These are phyloP conservation scores for Eupithecia inturbata DNA, from an alignment of 2,888 invertebrate genomes.

Conservation along the genomic window DNA sequence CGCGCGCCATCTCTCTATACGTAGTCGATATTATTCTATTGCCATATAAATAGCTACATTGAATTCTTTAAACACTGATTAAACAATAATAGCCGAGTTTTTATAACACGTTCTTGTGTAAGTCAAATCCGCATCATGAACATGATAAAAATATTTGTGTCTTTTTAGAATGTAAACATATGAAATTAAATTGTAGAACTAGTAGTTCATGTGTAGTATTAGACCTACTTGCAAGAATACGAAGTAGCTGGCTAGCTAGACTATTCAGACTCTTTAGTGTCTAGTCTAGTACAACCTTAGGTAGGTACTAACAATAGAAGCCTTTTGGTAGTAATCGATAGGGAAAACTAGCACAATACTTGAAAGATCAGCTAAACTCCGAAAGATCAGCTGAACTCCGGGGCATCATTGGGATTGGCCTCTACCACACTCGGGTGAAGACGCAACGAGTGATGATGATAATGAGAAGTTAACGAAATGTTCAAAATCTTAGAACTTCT, in stretches of 20 bases:
- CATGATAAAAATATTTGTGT: slow-evolving; percentile 26
- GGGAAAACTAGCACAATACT: background rate
- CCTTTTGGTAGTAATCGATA: background rate
- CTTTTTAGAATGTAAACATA: slow-evolving; percentile 22
- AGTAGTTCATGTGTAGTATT: background rate
- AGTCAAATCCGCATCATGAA: slow-evolving; percentile 26
- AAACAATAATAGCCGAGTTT: slow-evolving; percentile 25
- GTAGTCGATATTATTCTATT: slow-evolving; percentile 51
- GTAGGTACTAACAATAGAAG: background rate
- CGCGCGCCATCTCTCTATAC: slow-evolving; percentile 63
- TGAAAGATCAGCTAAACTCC: background rate
- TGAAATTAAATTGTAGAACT: slow-evolving; percentile 5
- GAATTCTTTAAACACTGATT: slow-evolving; percentile 35
- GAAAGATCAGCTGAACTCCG: background rate
- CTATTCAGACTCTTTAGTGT: background rate
- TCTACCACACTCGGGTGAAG: background rate
- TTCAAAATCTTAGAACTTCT: background rate
- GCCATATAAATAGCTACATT: slow-evolving; percentile 46
- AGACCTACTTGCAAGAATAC: background rate
- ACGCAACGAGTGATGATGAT: background rate
- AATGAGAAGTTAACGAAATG: background rate
- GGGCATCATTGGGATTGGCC: background rate
- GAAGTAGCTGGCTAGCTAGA: background rate
- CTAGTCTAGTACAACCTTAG: background rate
- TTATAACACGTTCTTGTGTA: slow-evolving; percentile 29